These are phyloP conservation scores for Morpho deidamia DNA, from an alignment of 2,888 invertebrate genomes.

Conservation along the genomic window DNA sequence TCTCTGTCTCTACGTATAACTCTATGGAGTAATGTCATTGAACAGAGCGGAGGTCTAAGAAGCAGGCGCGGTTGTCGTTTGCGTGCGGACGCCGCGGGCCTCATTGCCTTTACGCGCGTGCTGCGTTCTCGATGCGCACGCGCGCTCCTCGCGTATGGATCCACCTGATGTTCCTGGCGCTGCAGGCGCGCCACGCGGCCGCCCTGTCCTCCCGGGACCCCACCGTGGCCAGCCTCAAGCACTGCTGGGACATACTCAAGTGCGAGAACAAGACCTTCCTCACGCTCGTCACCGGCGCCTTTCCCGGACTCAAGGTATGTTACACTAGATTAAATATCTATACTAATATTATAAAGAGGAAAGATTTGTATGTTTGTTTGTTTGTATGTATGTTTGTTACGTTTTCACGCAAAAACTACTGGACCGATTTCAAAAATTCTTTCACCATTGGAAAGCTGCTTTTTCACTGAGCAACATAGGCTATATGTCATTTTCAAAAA, in stretches of 20 bases:
- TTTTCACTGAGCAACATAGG: too few relatives aligned
- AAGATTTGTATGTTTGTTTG: too few relatives aligned
- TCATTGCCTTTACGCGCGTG: conserved; percentile 91
- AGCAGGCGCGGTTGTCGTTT: conserved; percentile 92
- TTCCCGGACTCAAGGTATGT: conserved; percentile 89
- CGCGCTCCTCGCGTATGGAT: conserved; percentile 94
- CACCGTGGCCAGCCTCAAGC: conserved; percentile 89
- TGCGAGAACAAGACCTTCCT: conserved; percentile 93
- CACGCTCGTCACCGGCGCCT: conserved; percentile 95
- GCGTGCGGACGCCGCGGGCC: conserved; percentile 90
- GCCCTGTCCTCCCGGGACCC: conserved; percentile 90
- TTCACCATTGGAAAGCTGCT: too few relatives aligned
- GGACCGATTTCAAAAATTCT: too few relatives aligned
- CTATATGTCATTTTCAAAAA: too few relatives aligned
- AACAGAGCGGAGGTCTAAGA: conserved; percentile 88
- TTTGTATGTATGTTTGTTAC: too few relatives aligned
- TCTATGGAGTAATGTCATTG: background rate
- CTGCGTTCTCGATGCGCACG: conserved; percentile 87
- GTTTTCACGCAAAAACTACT: too few relatives aligned
- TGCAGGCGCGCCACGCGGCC: conserved; percentile 88
- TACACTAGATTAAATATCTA: too few relatives aligned
- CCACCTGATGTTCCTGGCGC: conserved; percentile 96
- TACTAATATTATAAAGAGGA: too few relatives aligned
- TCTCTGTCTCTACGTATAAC: too few relatives aligned
- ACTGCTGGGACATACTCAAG: conserved; percentile 96